Percentiles rank a stretch among this genome's conserved stretches.
phyloP scores from a whole-genome alignment of 2,113 vertebrate species.

The Notarius lentiginosus region DNA sequence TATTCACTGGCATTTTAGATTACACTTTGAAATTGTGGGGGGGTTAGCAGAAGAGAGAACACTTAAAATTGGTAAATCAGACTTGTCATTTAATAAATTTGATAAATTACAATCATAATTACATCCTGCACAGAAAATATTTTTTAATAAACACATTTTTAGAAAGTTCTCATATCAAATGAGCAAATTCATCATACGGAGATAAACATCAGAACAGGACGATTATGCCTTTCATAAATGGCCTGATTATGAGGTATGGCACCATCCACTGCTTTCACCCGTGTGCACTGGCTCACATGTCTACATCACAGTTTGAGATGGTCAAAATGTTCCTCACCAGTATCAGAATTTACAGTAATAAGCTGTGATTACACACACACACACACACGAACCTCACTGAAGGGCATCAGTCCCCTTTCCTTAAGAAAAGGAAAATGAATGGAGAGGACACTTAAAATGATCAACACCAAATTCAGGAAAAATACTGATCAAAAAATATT shows the following conservation, averaged over 20 bases:
- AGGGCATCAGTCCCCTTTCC: not conserved
- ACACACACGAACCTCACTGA: constrained; percentile 29
- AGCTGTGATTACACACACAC: constrained; percentile 22
- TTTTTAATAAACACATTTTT: constrained; percentile 61
- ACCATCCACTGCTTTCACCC: constrained; percentile 19
- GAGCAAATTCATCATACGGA: constrained; percentile 50
- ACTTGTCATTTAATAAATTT: constrained; percentile 72
- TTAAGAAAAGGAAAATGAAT: constrained; percentile 8
- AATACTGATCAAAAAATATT: constrained; percentile 67
- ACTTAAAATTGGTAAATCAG: constrained; percentile 16
- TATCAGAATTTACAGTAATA: constrained; percentile 26
- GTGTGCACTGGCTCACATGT: not conserved
- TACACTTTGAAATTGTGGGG: not conserved
- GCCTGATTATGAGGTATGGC: constrained; percentile 19
- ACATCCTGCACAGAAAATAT: constrained; percentile 71
- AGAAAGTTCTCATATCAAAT: constrained; percentile 66
- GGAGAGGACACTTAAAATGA: constrained; percentile 10
- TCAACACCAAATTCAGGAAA: constrained; percentile 58
- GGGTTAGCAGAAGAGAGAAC: not conserved
- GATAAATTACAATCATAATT: constrained; percentile 72
- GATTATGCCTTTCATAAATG: constrained; percentile 3
- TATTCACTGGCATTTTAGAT: not conserved
- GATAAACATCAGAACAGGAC: constrained; percentile 29
- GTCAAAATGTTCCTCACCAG: constrained; percentile 25
- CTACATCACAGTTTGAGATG: constrained; percentile 30